Base-by-base conservation (phyloP, 2,888 invertebrate genomes). In the Heliconius erato region DNA sequence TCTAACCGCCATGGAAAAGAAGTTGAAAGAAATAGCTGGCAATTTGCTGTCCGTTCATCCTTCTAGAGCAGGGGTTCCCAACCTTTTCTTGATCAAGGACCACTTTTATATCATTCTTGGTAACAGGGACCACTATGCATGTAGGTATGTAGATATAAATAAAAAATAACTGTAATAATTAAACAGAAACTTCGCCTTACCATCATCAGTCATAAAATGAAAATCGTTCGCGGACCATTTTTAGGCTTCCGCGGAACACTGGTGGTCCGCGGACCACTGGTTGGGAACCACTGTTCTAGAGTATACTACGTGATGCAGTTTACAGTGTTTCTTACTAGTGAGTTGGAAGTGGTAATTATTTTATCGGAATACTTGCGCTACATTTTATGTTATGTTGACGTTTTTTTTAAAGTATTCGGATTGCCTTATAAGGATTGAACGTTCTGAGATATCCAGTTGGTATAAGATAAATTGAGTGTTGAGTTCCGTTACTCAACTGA, bases 1-100 rank as follows among this genome's bases (percentile, higher is more conserved):
- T 63, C 82, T 79, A 82, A 82, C 74, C 59, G 14, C 71, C 68
- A 35, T 79, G 68, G 71, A 78, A 71, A 80, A 82, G 69, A 79
- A 80, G 35, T 78, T 59, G 54, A 76, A 35, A 77, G 67, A 80
- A 82, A 80, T 68, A 78, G 14, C 49, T 44, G 63, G 68, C 74
- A 78, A 80, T 79, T 79, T 84, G 79, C 28, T 63, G 79, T 80
- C 74, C 69, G 69, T 82, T 19, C 32, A 19, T 69, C 44, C 14
- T 72, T 23, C 16, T 49, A 26, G 3, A 63, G n/a, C 11, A 3
- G 28, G 28, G 28, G 28, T 28, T 28, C 28, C 28, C 28, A 28
- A 28, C 28, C 28, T 28, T 28, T 28, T 28, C 28, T 28, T 28
- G 28, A 28, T 28, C 28, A 28, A 28, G 28, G 28, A 28, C 28